Conservation (phyloP, 2,113 vertebrate species). For the Pogona vitticeps region DNA sequence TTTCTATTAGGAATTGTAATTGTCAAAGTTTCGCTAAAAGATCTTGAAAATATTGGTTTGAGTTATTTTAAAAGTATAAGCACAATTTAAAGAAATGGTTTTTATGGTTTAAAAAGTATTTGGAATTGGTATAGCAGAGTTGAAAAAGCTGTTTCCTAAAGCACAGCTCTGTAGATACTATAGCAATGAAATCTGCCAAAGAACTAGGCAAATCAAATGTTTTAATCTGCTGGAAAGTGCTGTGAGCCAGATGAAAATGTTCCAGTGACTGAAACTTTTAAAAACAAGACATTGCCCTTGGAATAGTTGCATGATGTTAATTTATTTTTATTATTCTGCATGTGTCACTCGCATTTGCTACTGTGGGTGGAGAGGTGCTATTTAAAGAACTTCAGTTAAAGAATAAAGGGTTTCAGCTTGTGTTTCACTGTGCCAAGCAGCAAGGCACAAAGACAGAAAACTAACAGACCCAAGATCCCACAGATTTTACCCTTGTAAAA, state of each 20-base stretch:
- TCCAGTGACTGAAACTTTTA: conserved; percentile 30
- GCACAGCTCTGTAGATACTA: not conserved
- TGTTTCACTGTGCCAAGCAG: not conserved
- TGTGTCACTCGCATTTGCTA: conserved; percentile 25
- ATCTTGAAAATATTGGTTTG: not conserved
- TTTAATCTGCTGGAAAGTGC: conserved; percentile 35
- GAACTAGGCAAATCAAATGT: conserved; percentile 48
- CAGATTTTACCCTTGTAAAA: not conserved
- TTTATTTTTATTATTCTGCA: conserved; percentile 58
- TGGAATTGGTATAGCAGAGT: not conserved
- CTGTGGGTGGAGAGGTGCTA: conserved; percentile 45
- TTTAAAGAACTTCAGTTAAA: conserved; percentile 42
- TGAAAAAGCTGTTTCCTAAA: conserved; percentile 11
- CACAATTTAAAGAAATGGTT: not conserved
- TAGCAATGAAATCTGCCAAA: conserved; percentile 29
- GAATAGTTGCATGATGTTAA: conserved; percentile 53
- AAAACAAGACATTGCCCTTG: conserved; percentile 52
- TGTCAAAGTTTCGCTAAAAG: not conserved
- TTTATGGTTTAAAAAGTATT: not conserved
- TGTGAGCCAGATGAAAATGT: conserved; percentile 36
- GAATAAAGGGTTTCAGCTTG: conserved; percentile 44
- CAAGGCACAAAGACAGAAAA: conserved; percentile 28
- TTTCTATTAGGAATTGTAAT: not conserved
- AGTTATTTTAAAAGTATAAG: not conserved
- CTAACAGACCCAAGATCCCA: not conserved